Evolutionary conservation across 2,113 vertebrate species (phyloP).

Genomic region (Calonectris borealis): DNA sequence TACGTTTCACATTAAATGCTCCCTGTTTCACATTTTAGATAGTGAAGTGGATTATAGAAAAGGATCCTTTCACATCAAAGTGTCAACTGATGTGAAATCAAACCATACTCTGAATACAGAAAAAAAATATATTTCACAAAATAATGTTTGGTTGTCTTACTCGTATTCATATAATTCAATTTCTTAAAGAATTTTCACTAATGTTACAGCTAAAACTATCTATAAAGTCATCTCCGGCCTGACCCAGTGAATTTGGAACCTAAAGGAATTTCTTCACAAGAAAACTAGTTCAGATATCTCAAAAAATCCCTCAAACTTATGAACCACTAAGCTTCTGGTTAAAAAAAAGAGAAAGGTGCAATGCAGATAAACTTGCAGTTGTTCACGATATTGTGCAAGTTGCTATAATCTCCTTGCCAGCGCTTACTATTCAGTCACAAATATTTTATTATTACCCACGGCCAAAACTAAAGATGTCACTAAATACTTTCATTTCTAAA

Average conservation of each 20-base stretch:
- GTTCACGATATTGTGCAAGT: neutral
- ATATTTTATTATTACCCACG: neutral
- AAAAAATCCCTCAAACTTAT: neutral
- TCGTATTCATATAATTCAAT: neutral
- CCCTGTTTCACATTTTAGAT: neutral
- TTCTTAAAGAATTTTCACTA: neutral
- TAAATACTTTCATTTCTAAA: slow-evolving; percentile 35
- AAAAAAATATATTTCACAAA: neutral
- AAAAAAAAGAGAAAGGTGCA: neutral
- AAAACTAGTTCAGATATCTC: neutral
- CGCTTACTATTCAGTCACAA: neutral
- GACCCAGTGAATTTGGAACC: neutral
- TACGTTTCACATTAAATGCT: neutral
- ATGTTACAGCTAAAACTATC: neutral
- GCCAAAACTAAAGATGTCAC: slow-evolving; percentile 20
- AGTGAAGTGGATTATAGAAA: neutral
- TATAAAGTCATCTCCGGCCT: neutral
- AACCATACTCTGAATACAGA: neutral
- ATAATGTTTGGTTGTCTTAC: neutral
- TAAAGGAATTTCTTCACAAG: neutral
- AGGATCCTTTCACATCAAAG: neutral
- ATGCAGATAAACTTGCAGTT: neutral
- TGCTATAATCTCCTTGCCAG: neutral
- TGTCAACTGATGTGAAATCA: neutral
- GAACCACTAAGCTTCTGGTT: neutral